phyloP scores from a whole-genome alignment of 92 coral and sea anemone species.

The Pocillopora grandis region DNA sequence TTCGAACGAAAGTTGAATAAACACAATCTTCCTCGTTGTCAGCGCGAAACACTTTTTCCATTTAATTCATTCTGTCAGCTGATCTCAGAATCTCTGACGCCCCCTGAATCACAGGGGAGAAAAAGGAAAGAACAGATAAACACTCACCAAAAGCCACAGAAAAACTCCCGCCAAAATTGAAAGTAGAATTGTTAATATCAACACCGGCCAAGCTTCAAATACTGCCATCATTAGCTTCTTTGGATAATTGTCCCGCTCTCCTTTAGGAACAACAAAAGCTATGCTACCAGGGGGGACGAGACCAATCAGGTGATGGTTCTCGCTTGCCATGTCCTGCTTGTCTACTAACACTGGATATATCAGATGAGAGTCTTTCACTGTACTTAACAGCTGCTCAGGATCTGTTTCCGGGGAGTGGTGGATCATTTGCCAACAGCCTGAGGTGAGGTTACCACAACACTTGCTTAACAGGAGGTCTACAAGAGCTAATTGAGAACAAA shows the following conservation, averaged over 20 bases:
- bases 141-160: conserved; percentile 80
- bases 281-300: conserved; percentile 66
- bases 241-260: conserved; percentile 65
- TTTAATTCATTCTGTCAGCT: not conserved
- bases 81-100: not conserved
- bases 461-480: conserved; percentile 42
- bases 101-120: not conserved
- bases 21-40: too few species aligned
- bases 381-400: conserved; percentile 49
- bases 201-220: conserved; percentile 93
- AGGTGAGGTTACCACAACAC: conserved; percentile 59
- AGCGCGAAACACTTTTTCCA: too few species aligned
- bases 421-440: conserved; percentile 55
- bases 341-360: conserved; percentile 76
- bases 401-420: conserved; percentile 49
- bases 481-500: conserved; percentile 10
- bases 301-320: conserved; percentile 39
- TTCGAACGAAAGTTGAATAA: too few species aligned
- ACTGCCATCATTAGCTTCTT: conserved; percentile 71
- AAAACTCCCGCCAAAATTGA: conserved; percentile 79
- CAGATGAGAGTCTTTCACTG: conserved; percentile 36
- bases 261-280: conserved; percentile 71
- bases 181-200: conserved; percentile 77
- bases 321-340: conserved; percentile 30
- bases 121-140: not conserved